Evolutionary conservation across 1,140 invertebrate species (phyloP), one percentile per base, ranked within the genome.

Genomic region (Heliconius hermathena): DNA sequence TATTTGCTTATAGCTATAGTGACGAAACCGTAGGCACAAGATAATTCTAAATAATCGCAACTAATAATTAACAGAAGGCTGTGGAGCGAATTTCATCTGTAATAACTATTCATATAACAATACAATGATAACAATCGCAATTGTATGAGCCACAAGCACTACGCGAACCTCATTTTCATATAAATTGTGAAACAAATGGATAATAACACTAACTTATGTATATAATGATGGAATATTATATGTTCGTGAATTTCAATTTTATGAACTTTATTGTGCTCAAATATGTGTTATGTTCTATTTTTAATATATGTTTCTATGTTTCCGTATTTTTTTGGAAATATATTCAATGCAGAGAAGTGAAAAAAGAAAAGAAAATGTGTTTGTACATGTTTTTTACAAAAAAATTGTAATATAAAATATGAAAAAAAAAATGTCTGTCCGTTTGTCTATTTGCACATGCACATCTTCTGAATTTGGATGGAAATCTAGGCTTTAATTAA

Each of bases 61-160:
- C 60, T 57, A 18, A n/a, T 29, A 66, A 66, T 66, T 66, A 66
- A 13, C 11, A 4, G 11, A 18, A 66, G 13, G 60, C 26, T 66
- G 26, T 66, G 60, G 60, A 29, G 13, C 11, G 60, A 66, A 29
- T 29, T 29, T 29, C 20, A 66, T 26, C 60, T 5, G 60, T 66
- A 26, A 66, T 66, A 66, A 29, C 22, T 29, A 29, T 29, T 66
- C 26, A 29, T 29, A 66, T 13, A 66, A 66, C 60, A 66, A 66
- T 66, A 29, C 60, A 66, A 66, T 66, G 22, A 29, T 66, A 66
- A 66, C 60, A 66, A 60, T 60, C 54, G n/a, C 54, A 60, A 66
- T 66, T 66, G 26, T 66, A 66, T 66, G 60, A 66, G 11, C 22
- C 22, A 16, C 57, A 5, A 46, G 13, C 41, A 46, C 41, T 46